Base-by-base conservation (phyloP, 2,113 vertebrate species). In the Chaenogobius annularis region DNA sequence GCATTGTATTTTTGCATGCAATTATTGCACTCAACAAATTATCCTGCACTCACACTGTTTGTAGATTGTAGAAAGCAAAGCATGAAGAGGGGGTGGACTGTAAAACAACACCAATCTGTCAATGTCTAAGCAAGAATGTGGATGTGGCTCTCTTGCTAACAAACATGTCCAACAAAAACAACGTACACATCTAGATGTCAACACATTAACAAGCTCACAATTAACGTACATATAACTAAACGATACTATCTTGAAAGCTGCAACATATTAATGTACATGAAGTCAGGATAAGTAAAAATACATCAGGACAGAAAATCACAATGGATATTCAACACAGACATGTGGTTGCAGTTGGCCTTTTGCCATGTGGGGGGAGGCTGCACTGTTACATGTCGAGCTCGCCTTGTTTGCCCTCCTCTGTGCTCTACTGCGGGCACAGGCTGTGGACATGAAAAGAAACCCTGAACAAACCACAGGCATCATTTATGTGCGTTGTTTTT, bases 401-500 rank as follows among this genome's bases (percentile, higher is more conserved):
- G 71, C 66, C 75, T 69, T 68, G 58, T 66, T 75, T 79, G 61
- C 65, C 22, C 69, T 77, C 50, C 66, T 54, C 64, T 73, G 50
- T 22, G 66, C 23, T 35, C 55, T 31, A 66, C 71, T 80, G 75
- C 81, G 82, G 83, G 78, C 81, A 81, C 77, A 80, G 59, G 69
- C 59, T 75, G 69, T 83, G 54, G 80, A 84, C 77, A 80, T 86
- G 77, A 77, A 78, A 83, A 70, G 66, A 66, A 67, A 77, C 14
- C 79, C 63, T 69, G 75, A 85, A 81, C 79, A 83, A 84, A 81
- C 77, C 55, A 23, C 80, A 73, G 84, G 82, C 75, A 73, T 84
- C 67, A 70, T 7, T 52, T 52, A 1, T n/a, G n/a, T n/a, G 19
- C 20, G 50, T 50, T 48, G 47, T 48, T 48, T 15, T 68, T 22